Base-by-base conservation (phyloP, 2,888 invertebrate genomes). In the Nycteola revayana region DNA sequence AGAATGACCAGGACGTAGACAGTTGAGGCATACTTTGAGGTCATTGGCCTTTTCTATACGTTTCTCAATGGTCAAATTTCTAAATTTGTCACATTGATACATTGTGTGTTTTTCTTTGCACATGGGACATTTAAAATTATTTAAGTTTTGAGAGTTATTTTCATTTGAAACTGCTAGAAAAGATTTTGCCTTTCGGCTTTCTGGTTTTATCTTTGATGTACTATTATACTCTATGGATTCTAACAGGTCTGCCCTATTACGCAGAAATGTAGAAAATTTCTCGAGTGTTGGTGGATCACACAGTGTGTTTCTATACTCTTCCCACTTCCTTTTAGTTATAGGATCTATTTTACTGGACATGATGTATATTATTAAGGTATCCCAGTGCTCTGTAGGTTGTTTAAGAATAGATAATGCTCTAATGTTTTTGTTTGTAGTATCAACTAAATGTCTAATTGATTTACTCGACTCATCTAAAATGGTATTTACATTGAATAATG, bases 221-320 rank as follows among this genome's bases (percentile, higher is more conserved):
- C 11, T 31, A 24, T 18, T 31, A 17, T 18, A 31, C 9, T 31
- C 31, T 11, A 31, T n/a, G n/a, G n/a, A n/a, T n/a, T n/a, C n/a
- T n/a, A n/a, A n/a, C n/a, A n/a, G n/a, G n/a, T n/a, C n/a, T n/a
- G n/a, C n/a, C n/a, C n/a, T n/a, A n/a, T n/a, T n/a, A n/a, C n/a
- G n/a, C n/a, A n/a, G n/a, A n/a, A n/a, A n/a, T n/a, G n/a, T n/a
- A n/a, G n/a, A n/a, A n/a, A n/a, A n/a, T n/a, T n/a, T n/a, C n/a
- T n/a, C n/a, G n/a, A n/a, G n/a, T n/a, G n/a, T n/a, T n/a, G n/a
- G n/a, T n/a, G n/a, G n/a, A n/a, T n/a, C 1, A 3, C 4, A 10
- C 8, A n/a, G n/a, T n/a, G n/a, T 10, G 2, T 31, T 31, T 8
- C 1, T 18, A 18, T 25, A 24, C 10, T n/a, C n/a, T n/a, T 32